Base-by-base conservation (phyloP, 2,113 vertebrate species). In the Nycticorax nycticorax region DNA sequence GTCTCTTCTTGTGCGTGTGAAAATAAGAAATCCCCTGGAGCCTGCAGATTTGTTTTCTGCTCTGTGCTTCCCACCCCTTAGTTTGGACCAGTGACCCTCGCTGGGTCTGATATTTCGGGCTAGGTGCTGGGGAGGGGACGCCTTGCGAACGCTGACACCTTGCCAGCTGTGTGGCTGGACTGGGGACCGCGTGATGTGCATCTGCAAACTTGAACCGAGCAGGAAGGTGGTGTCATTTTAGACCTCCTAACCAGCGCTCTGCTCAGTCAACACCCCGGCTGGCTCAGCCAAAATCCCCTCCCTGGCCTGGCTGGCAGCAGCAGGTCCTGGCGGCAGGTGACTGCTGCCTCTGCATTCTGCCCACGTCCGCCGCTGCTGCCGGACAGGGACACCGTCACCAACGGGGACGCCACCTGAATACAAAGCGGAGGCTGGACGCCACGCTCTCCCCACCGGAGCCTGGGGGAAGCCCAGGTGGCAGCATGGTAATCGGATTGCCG, bases 151-250 rank as follows among this genome's bases (percentile, higher is more conserved):
- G 6, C 50, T 2, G 9, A 28, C 33, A 32, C 63, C 37, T 56
- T 71, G 30, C 50, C 57, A 73, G 55, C 35, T 37, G 55, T 0
- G 0, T 14, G 12, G 3, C 17, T 3, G 39, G n/a, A 21, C 67
- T 56, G 50, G 37, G 56, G 6, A 45, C 28, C 0, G 0, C 1
- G 0, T 6, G 12, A 57, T 22, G 9, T 6, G 30, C 47, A 15
- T 39, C n/a, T 66, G 47, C 32, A 76, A 32, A 67, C 2, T 0
- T 5, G 37, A 67, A 60, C 55, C 11, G 2, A 23, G 71, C 2
- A 6, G 48, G 62, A 39, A 84, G 33, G 13, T 1, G 3, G 9
- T 12, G 45, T 32, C 37, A 32, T 52, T 81, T 48, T 23, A 59
- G 16, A 76, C 35, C 48, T 69, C 45, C 27, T 45, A 35, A 45